A percentile compares a stretch with the other conserved stretches of the same genome.
Evolutionary conservation across 2,888 invertebrate species (phyloP).

Genomic region (Carterocephalus palaemon): DNA sequence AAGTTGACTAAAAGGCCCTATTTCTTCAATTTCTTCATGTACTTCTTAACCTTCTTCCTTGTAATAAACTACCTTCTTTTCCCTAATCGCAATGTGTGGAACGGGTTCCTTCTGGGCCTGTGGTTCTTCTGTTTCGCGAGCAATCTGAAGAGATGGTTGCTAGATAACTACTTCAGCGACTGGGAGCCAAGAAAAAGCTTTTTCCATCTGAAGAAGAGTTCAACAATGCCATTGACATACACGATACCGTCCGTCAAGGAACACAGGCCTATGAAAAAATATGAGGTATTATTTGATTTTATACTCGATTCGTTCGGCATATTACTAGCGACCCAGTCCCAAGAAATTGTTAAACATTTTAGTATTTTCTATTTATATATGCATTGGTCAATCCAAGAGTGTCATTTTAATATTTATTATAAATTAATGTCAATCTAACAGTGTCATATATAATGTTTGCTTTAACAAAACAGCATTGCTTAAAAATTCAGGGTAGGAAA

Average conservation of each 20-base stretch:
- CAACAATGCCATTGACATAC: conserved; percentile 49
- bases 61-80: conserved; percentile 56
- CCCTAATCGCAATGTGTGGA: conserved; percentile 62
- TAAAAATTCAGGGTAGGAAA: too few relatives aligned
- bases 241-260: conserved; percentile 82
- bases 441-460: too few relatives aligned
- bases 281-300: conserved; percentile 62
- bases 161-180: conserved; percentile 64
- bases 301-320: background rate
- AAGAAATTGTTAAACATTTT: background rate
- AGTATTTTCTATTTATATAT: too few relatives aligned
- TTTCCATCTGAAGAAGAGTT: conserved; percentile 49
- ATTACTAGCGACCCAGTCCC: background rate
- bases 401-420: too few relatives aligned
- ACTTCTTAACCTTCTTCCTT: conserved; percentile 59
- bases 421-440: too few relatives aligned
- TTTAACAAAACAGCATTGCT: too few relatives aligned
- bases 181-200: conserved; percentile 45
- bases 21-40: conserved; percentile 60
- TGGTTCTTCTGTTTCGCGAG: conserved; percentile 60
- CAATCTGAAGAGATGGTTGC: conserved; percentile 57
- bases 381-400: too few relatives aligned
- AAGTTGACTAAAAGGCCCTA: conserved; percentile 41
- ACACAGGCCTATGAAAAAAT: conserved; percentile 78
- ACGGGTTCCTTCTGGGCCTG: conserved; percentile 68